A percentile compares a stretch with the other conserved stretches of the same genome.
Conservation (phyloP, 2,113 vertebrate species). For the Engystomops pustulosus region DNA sequence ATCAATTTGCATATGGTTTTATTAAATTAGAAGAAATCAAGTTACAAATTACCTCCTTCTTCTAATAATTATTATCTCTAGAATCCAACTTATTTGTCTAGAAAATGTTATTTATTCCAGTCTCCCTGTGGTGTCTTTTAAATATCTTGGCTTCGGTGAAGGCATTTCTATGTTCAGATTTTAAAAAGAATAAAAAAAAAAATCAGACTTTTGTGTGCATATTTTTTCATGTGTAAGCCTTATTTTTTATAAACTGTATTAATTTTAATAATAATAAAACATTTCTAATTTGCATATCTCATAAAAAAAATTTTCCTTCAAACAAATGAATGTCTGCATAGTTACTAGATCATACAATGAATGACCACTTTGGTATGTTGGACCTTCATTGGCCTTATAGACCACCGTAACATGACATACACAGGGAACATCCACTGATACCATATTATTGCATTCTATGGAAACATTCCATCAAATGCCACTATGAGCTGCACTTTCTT, state of each 20-base stretch:
- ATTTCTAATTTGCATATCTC: not conserved
- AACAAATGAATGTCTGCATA: no score
- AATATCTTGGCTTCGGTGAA: not conserved
- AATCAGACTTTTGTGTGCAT: not conserved
- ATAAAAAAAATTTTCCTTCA: not conserved
- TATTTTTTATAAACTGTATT: not conserved
- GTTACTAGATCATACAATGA: no score
- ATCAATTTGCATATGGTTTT: conserved; percentile 19
- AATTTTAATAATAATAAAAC: not conserved
- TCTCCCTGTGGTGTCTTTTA: conserved; percentile 20
- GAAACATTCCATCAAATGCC: no score
- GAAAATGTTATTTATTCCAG: conserved; percentile 35
- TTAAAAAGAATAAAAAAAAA: not conserved
- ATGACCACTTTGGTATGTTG: no score
- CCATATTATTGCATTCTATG: no score
- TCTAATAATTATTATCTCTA: conserved; percentile 29
- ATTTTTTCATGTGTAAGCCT: not conserved
- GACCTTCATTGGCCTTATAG: no score
- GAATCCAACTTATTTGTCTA: conserved; percentile 29
- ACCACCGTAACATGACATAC: no score
- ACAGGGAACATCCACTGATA: no score
- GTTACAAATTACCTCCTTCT: conserved; percentile 36
- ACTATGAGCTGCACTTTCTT: no score
- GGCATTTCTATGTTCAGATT: not conserved
- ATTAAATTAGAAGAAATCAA: conserved; percentile 24